Evolutionary conservation across 2,888 invertebrate species (phyloP), one percentile per base, ranked within the genome.

Genomic region (Himalopsyche japonica): DNA sequence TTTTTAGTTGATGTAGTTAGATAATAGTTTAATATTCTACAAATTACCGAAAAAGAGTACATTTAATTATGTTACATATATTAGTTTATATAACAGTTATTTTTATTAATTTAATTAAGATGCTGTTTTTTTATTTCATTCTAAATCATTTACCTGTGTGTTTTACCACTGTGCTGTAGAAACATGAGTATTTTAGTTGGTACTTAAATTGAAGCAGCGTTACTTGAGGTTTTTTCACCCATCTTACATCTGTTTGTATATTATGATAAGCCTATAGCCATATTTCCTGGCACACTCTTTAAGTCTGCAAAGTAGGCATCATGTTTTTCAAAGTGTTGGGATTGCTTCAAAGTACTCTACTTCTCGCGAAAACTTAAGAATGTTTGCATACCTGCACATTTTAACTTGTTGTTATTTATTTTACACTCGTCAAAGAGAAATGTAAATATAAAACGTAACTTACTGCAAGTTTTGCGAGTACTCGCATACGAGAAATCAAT

Each of bases 221-320:
- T 20, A 37, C 77, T 77, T 77, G 77, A 77, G 77, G 77, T 77
- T 77, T 77, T 77, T 77, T 77, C 77, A 77, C 77, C 77, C 77
- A 77, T 77, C 77, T n/a, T 77, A 43, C 77, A 34, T 43, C 77
- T 77, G 37, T 43, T 37, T 77, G 77, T 77, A 77, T 77, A 77
- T 77, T 77, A 77, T 77, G 77, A 77, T 77, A 77, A 77, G 43
- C 77, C 77, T 24, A 77, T 43, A 3, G 77, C 43, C 32, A 43
- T 77, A 77, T 77, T 77, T 77, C 77, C 77, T n/a, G 18, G 30
- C 77, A 34, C 77, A 43, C 77, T 77, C 37, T 77, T 77, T 77
- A 77, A 77, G 37, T 43, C 77, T 77, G 77, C 24, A 43, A 30
- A 37, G 77, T 10, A 77, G 77, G 37, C 77, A 37, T 77, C 34